These are phyloP conservation scores for Drosophila watanabei DNA, from an alignment of 1,140 invertebrate species.

Conservation along the genomic window DNA sequence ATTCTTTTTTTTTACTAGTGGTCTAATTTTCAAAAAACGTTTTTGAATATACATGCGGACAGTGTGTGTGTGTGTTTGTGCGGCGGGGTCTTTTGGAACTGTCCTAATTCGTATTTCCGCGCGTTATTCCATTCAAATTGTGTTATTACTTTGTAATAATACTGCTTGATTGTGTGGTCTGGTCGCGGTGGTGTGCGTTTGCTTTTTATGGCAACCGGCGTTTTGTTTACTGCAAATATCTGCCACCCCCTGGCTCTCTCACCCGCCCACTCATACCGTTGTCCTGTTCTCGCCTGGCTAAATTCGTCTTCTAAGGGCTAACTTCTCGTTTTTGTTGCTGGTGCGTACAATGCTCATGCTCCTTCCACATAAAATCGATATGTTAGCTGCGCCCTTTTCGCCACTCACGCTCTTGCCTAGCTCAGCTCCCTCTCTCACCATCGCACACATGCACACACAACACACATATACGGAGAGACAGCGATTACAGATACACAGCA, in stretches of 20 bases:
- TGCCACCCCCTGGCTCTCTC: conserved; percentile 15
- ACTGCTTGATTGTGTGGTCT: not conserved
- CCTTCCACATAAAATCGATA: conserved; percentile 76
- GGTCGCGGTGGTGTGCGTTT: conserved; percentile 9
- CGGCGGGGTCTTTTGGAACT: conserved; percentile 36
- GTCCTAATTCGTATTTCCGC: conserved; percentile 72
- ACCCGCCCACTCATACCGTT: not conserved
- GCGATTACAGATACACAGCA: conserved; percentile 75
- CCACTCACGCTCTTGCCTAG: conserved; percentile 51
- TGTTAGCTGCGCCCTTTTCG: conserved; percentile 78
- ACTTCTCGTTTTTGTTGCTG: conserved; percentile 26
- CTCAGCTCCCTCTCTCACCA: conserved; percentile 8
- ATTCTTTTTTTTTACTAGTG: conserved; percentile 26
- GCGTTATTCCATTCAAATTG: conserved; percentile 31
- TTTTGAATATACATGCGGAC: conserved; percentile 13
- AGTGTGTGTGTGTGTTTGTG: conserved; percentile 8
- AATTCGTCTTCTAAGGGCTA: conserved; percentile 21
- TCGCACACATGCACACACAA: conserved; percentile 8
- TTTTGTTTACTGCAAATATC: conserved; percentile 59
- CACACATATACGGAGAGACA: conserved; percentile 16
- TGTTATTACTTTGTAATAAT: conserved; percentile 15
- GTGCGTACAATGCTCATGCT: conserved; percentile 73
- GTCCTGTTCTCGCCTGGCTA: not conserved
- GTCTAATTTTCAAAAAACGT: conserved; percentile 23
- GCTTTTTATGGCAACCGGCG: conserved; percentile 54